phyloP scores from a whole-genome alignment of 1,140 invertebrate genomes.

The Vanessa tameamea region DNA sequence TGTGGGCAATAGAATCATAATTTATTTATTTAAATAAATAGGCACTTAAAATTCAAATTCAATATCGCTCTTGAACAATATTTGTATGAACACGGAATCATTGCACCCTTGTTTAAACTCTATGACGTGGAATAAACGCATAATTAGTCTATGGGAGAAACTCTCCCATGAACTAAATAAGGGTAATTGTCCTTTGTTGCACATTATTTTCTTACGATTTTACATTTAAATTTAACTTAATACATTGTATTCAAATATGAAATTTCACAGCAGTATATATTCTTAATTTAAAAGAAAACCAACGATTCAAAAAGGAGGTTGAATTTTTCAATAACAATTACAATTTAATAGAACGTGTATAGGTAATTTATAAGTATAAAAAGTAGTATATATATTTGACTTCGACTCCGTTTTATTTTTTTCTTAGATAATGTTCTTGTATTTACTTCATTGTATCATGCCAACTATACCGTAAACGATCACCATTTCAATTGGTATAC shows the following conservation, averaged over 20 bases:
- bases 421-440: not conserved
- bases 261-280: not conserved
- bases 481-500: too few species aligned
- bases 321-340: not conserved
- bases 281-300: not conserved
- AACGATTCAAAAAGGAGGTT: not conserved
- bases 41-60: too few species aligned
- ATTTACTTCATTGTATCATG: too few species aligned
- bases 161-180: too few species aligned
- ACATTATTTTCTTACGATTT: too few species aligned
- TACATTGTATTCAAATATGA: not conserved
- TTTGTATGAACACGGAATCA: not conserved
- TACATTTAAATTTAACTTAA: not conserved
- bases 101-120: slow-evolving; percentile 1
- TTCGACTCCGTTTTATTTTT: not conserved
- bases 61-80: too few species aligned
- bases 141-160: not conserved
- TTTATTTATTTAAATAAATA: too few species aligned
- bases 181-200: too few species aligned
- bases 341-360: not conserved
- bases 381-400: too few species aligned
- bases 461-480: too few species aligned
- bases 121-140: not conserved
- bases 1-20: too few species aligned
- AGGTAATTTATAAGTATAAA: too few species aligned